Base-by-base conservation (phyloP, 1,140 invertebrate species). In the Drosophila gunungcola region DNA sequence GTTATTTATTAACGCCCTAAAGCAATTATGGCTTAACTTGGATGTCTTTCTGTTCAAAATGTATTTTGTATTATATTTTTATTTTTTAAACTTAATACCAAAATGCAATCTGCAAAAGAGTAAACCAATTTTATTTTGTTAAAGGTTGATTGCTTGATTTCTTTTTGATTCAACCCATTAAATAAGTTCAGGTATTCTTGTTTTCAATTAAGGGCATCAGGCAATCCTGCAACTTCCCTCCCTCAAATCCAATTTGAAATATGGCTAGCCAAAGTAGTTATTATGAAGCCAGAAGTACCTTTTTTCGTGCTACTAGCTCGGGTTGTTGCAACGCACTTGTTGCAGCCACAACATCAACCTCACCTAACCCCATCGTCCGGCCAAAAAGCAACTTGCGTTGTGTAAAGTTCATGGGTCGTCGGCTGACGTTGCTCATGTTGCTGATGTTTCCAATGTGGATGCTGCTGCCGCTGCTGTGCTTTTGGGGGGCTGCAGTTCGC, bases 401-500 rank as follows among this genome's bases (percentile, higher is more conserved):
- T 79, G 70, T 84, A 88, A 88, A 88, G 84, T 88, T 88, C 84
- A 88, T 80, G 84, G 84, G 84, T 88, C 84, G 84, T 56, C 60
- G 62, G 32, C 38, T 53, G 16, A 63, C 53, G 77, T 76, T 60
- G 62, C 16, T 21, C 16, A 21, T 73, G 49, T 57, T 32, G 39
- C 29, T 57, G 58, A 27, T 53, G 60, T 36, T 49, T 52, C 43
- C 52, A 54, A 51, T 55, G 38, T 7, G 73, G 42, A 27, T 52
- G 51, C 21, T 55, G 46, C 46, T 32, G 42, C 13, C 73, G 54
- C 32, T 55, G 57, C 34, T 42, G 45, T 60, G 46, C 36, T 27
- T 55, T 55, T 55, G 38, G 38, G 25, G 53, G 27, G 73, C 67
- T 88, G 82, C 82, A 88, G 84, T 83, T 79, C 72, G 83, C 61